A percentile compares a stretch with the other conserved stretches of the same genome.
phyloP scores from a whole-genome alignment of 1,140 invertebrate species.

The Drosophila funebris region DNA sequence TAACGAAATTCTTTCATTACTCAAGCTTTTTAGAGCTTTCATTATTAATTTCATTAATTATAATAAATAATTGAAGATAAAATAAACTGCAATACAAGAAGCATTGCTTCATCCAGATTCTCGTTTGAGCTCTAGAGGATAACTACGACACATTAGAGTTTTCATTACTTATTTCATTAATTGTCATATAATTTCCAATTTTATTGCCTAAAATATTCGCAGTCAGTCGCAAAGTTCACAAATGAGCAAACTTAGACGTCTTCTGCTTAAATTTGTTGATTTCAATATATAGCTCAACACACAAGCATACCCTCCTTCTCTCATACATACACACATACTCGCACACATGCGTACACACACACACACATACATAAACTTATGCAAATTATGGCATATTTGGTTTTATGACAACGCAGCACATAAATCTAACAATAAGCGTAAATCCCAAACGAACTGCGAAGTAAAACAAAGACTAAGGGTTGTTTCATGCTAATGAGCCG shows the following conservation, averaged over 20 bases:
- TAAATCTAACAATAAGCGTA: slow-evolving; percentile 62
- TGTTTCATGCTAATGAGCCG: slow-evolving; percentile 69
- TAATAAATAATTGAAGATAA: too few species aligned
- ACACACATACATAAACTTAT: slow-evolving; percentile 46
- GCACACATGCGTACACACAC: neutral
- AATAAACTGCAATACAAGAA: too few species aligned
- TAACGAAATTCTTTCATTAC: too few species aligned
- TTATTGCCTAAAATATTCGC: neutral
- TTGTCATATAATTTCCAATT: too few species aligned
- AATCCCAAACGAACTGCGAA: slow-evolving; percentile 32
- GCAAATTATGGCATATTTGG: slow-evolving; percentile 66
- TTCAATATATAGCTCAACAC: neutral
- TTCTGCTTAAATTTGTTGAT: neutral
- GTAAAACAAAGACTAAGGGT: slow-evolving; percentile 38
- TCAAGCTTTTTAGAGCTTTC: too few species aligned
- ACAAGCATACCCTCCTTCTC: neutral
- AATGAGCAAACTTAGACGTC: too few species aligned
- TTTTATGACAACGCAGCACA: slow-evolving; percentile 69
- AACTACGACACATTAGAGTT: too few species aligned
- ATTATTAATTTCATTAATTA: too few species aligned
- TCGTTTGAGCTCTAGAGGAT: too few species aligned
- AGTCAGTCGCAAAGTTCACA: neutral
- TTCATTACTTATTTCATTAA: too few species aligned
- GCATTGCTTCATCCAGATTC: too few species aligned
- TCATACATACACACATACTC: neutral